These are phyloP conservation scores for Melanotaenia maccullochi DNA, from an alignment of 2,797 vertebrate genomes.

Conservation along the genomic window DNA sequence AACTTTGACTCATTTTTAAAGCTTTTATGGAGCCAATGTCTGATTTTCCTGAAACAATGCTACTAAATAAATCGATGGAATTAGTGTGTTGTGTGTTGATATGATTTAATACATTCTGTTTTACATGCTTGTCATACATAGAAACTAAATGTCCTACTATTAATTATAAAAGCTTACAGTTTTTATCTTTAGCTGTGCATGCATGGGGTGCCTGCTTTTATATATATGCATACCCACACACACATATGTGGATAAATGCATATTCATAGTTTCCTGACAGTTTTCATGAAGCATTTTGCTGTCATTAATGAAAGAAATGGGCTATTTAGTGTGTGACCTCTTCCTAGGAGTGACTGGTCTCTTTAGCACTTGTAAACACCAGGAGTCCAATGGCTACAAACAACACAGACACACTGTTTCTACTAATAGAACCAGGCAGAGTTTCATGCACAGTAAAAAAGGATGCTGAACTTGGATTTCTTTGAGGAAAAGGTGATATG, in stretches of 20 bases:
- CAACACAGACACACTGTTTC: conserved; percentile 70
- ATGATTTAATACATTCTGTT: not conserved
- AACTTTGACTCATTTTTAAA: not conserved
- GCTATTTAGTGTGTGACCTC: conserved; percentile 41
- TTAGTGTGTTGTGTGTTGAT: conserved; percentile 9
- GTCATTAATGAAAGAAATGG: conserved; percentile 19
- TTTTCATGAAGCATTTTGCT: conserved; percentile 28
- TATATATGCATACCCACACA: not conserved
- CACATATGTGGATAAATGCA: too few species aligned
- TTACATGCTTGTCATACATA: conserved; percentile 9
- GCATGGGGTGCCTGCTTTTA: not conserved
- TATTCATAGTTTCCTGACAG: conserved; percentile 7
- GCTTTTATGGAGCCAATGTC: not conserved
- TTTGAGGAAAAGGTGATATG: conserved; percentile 56
- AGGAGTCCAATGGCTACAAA: conserved; percentile 51
- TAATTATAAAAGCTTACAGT: conserved; percentile 11
- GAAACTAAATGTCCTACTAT: not conserved
- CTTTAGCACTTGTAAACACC: conserved; percentile 31
- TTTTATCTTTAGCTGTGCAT: conserved; percentile 24
- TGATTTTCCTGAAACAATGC: conserved; percentile 1
- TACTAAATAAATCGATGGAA: not conserved
- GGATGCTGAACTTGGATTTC: conserved; percentile 53
- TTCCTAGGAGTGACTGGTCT: conserved; percentile 41
- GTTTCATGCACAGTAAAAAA: conserved; percentile 67
- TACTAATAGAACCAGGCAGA: conserved; percentile 71